These are phyloP conservation scores for Hirtodrosophila alboralis DNA, from an alignment of 2,888 invertebrate species.

Conservation along the genomic window DNA sequence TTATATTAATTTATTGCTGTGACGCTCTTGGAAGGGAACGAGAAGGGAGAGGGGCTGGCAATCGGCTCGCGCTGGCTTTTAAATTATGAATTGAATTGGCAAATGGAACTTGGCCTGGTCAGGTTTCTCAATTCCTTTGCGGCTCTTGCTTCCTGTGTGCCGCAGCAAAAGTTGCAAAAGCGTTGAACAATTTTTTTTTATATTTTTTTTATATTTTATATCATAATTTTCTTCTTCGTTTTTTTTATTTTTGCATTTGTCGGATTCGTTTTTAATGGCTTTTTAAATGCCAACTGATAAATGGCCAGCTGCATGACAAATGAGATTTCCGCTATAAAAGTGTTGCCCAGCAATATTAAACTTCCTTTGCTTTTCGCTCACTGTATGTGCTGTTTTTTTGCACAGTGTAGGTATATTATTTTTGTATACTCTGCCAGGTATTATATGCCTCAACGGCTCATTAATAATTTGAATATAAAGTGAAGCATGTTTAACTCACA, in stretches of 20 bases:
- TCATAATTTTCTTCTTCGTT: constrained; percentile 30
- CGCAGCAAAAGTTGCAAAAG: constrained; percentile 42
- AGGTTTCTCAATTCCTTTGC: constrained; percentile 38
- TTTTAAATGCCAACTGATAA: constrained; percentile 80
- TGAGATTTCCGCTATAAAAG: constrained; percentile 67
- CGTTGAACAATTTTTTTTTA: constrained; percentile 29
- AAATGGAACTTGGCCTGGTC: constrained; percentile 30
- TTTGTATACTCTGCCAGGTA: constrained; percentile 27
- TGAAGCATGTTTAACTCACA: constrained; percentile 13
- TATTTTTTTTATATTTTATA: constrained; percentile 28
- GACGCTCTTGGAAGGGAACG: constrained; percentile 26
- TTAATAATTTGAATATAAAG: constrained; percentile 55
- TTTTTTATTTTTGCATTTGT: constrained; percentile 47
- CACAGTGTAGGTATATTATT: constrained; percentile 10
- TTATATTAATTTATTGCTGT: constrained; percentile 79
- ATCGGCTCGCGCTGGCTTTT: constrained; percentile 55
- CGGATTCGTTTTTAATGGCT: constrained; percentile 80
- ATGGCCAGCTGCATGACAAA: constrained; percentile 76
- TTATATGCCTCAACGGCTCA: constrained; percentile 57
- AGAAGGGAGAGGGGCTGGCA: constrained; percentile 13
- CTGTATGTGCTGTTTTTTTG: constrained; percentile 15
- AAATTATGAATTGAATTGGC: constrained; percentile 76
- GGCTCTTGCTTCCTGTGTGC: constrained; percentile 40
- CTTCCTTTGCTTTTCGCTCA: constrained; percentile 3
- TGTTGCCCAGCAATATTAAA: constrained; percentile 32